These are phyloP conservation scores for Siniperca scherzeri DNA, from an alignment of 2,797 vertebrate species.

Conservation along the genomic window DNA sequence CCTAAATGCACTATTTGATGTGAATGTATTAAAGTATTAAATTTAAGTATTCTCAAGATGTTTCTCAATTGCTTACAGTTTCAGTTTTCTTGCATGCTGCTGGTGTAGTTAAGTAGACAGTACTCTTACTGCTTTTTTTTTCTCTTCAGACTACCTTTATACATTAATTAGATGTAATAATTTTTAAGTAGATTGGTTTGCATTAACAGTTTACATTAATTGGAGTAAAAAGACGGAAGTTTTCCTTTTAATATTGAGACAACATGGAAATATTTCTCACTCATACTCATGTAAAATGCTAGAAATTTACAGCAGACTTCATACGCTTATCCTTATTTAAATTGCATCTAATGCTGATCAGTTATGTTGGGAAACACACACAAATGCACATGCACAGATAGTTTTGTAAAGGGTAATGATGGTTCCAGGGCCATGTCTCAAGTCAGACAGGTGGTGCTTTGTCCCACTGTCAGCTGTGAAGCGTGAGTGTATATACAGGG, in stretches of 20 bases:
- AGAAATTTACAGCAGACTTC: background rate
- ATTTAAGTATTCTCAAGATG: too few species aligned
- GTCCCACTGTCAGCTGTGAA: conserved; percentile 75
- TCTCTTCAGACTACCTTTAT: background rate
- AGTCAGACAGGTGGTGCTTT: conserved; percentile 76
- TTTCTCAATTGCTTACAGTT: background rate
- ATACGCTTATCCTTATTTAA: background rate
- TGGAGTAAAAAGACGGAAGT: background rate
- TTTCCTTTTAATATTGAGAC: background rate
- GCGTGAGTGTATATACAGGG: conserved; percentile 34
- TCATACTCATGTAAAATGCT: background rate
- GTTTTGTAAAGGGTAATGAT: conserved; percentile 34
- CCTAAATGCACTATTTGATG: background rate
- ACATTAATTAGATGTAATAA: background rate
- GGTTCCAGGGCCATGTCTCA: conserved; percentile 28
- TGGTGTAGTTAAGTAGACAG: background rate
- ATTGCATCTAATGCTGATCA: background rate
- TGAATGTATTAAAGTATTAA: background rate
- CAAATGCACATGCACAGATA: background rate
- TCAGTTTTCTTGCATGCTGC: too few species aligned
- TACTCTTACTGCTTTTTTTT: background rate
- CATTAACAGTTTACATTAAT: background rate
- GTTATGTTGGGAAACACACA: background rate
- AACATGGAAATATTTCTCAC: background rate
- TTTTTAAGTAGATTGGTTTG: background rate